These are phyloP conservation scores for Callinectes sapidus DNA, from an alignment of 2,888 invertebrate genomes.

Conservation along the genomic window DNA sequence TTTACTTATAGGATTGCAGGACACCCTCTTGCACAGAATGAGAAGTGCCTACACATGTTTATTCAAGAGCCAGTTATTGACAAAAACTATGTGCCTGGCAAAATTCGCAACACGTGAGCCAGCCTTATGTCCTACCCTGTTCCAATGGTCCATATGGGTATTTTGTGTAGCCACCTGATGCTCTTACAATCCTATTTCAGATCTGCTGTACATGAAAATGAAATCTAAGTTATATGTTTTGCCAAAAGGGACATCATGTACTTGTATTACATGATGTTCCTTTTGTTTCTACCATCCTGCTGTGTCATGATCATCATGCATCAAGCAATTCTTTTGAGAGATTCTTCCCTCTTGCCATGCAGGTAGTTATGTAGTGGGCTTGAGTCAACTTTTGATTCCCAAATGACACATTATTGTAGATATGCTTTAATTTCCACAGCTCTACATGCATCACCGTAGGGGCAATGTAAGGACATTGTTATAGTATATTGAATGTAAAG, in stretches of 20 bases:
- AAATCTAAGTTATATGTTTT: conserved; percentile 28
- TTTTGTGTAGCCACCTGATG: conserved; percentile 56
- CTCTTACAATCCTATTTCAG: conserved; percentile 44
- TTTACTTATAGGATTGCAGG: conserved; percentile 77
- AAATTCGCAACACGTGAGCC: conserved; percentile 88
- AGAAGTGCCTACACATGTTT: conserved; percentile 83
- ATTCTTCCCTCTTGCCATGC: conserved; percentile 37
- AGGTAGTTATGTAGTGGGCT: neutral
- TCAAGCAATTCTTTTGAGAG: neutral
- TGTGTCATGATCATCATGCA: conserved; percentile 35
- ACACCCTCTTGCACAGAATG: conserved; percentile 80
- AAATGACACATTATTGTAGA: conserved; percentile 13
- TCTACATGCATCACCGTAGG: conserved; percentile 24
- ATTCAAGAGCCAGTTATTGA: conserved; percentile 97
- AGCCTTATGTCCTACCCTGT: conserved; percentile 37
- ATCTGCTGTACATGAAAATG: conserved; percentile 49
- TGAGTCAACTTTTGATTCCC: neutral
- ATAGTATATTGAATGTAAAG: neutral
- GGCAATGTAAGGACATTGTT: neutral
- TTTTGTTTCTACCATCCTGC: conserved; percentile 3
- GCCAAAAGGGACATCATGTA: conserved; percentile 3
- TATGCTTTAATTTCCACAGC: conserved; percentile 22
- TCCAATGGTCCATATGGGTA: conserved; percentile 49
- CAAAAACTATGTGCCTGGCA: conserved; percentile 99
- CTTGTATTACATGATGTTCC: conserved; percentile 2